phyloP scores from a whole-genome alignment of 2,797 vertebrate genomes.

The Sebastes dallii region DNA sequence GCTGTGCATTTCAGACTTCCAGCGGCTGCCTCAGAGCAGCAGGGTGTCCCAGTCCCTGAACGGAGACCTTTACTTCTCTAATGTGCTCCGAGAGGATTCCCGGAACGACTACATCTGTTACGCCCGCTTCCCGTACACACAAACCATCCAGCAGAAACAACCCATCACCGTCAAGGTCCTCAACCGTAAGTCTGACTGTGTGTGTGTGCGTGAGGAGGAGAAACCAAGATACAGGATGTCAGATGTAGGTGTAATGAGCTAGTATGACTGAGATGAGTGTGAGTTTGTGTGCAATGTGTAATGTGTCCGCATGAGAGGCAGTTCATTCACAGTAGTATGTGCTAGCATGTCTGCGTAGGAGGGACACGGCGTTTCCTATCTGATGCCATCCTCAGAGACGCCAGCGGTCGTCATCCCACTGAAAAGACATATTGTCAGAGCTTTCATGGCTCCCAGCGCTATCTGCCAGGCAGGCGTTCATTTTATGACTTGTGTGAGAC shows the following conservation, averaged over 20 bases:
- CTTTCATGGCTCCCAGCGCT: constrained; percentile 8
- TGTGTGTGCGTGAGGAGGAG: neutral
- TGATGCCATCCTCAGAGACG: constrained; percentile 56
- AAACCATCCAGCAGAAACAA: constrained; percentile 99
- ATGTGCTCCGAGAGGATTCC: constrained; percentile 89
- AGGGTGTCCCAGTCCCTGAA: constrained; percentile 96
- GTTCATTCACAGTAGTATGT: constrained; percentile 26
- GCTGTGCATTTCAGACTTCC: constrained; percentile 86
- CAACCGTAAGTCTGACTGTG: constrained; percentile 86
- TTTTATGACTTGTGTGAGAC: constrained; percentile 46
- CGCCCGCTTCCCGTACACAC: constrained; percentile 96
- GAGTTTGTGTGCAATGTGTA: constrained; percentile 1
- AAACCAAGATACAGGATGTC: neutral
- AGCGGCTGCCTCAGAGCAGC: constrained; percentile 90
- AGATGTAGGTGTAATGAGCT: constrained; percentile 16
- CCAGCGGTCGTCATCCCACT: constrained; percentile 50
- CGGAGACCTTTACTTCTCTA: constrained; percentile 98
- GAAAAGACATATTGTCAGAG: constrained; percentile 75
- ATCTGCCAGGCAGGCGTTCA: constrained; percentile 49
- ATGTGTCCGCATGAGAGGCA: neutral
- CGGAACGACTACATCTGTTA: constrained; percentile 98
- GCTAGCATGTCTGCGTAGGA: constrained; percentile 52
- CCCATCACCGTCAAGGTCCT: constrained; percentile 94
- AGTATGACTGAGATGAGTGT: neutral
- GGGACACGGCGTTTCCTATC: constrained; percentile 59